These are phyloP conservation scores for Tetraodon nigroviridis DNA, from an alignment of 2,113 vertebrate species.

Conservation along the genomic window DNA sequence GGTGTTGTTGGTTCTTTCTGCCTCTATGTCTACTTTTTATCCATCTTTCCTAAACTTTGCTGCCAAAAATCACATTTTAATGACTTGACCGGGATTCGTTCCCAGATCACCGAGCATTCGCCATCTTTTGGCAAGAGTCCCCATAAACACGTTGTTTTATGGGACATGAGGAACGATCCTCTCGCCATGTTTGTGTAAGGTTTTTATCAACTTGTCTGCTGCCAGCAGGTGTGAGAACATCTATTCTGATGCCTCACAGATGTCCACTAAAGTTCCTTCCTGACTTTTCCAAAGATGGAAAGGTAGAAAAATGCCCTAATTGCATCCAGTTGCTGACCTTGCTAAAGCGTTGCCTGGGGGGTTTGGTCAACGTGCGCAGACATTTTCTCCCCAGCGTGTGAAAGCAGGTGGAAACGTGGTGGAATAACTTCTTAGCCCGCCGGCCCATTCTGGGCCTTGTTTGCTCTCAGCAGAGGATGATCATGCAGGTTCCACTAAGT, in stretches of 20 bases:
- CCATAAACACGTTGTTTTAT: constrained; percentile 34
- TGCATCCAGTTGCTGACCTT: constrained; percentile 5
- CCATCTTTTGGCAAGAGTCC: constrained; percentile 16
- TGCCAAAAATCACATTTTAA: constrained; percentile 28
- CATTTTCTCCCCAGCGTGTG: constrained; percentile 27
- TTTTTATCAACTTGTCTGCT: constrained; percentile 17
- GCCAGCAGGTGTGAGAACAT: constrained; percentile 40
- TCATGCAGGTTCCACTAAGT: constrained; percentile 72
- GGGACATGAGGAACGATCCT: constrained; percentile 11
- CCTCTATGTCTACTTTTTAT: not conserved
- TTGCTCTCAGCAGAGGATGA: constrained; percentile 70
- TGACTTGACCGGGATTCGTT: constrained; percentile 6
- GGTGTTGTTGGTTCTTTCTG: not conserved
- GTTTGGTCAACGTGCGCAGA: constrained; percentile 8
- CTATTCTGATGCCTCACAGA: not conserved
- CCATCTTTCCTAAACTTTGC: not conserved
- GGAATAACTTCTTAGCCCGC: constrained; percentile 37
- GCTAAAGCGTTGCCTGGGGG: constrained; percentile 10
- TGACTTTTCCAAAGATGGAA: constrained; percentile 10
- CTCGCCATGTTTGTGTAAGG: constrained; percentile 10
- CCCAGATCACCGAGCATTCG: constrained; percentile 11
- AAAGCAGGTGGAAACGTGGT: constrained; percentile 44
- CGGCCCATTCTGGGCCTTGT: constrained; percentile 39
- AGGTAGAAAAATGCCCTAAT: constrained; percentile 9
- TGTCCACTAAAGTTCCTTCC: not conserved